Evolutionary conservation across 1,140 invertebrate genomes (phyloP), one percentile per base, ranked within the genome.

Genomic region (Potamilus streckersoni): DNA sequence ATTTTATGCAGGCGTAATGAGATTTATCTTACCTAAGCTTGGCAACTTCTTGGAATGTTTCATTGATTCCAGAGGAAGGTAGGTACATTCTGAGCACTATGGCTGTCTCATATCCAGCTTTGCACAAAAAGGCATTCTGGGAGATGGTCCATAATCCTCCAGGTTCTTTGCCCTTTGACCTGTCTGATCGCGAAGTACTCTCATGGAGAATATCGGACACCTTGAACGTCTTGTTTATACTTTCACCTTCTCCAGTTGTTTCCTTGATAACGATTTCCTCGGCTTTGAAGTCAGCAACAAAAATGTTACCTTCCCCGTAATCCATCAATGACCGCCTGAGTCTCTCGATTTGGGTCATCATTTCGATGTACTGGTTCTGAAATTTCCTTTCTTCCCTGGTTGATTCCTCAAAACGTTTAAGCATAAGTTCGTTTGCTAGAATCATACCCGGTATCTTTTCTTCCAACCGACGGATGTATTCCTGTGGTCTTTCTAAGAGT

Each of bases 11-110:
- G 20, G 59, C 55, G 19, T 19, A 31, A 57, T 38, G 20, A 66
- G 62, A 31, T 17, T 38, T 49, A 69, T n/a, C 56, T 78, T 55
- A 84, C 82, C 79, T 79, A 4, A 84, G 68, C 67, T 73, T 78
- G 12, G 78, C 80, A 15, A 77, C 76, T 68, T 84, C 82, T n/a
- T 68, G 75, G 65, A 74, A 78, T 0, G 82, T 71, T 17, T 66
- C 62, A 19, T 69, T 57, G 0, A 80, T 75, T 20, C 69, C 20
- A 27, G 78, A 72, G 1, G 69, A 66, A n/a, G 69, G 58, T 8
- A 78, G 66, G 58, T 80, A 80, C 20, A 69, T 69, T 56, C 74
- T 70, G n/a, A 78, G 79, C 14, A 74, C 78, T 16, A 83, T 73
- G 0, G 72, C 68, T 55, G 64, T 69, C 23, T 82, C 69, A 1